These are phyloP conservation scores for Empis stercorea DNA, from an alignment of 2,888 invertebrate species.

Conservation along the genomic window DNA sequence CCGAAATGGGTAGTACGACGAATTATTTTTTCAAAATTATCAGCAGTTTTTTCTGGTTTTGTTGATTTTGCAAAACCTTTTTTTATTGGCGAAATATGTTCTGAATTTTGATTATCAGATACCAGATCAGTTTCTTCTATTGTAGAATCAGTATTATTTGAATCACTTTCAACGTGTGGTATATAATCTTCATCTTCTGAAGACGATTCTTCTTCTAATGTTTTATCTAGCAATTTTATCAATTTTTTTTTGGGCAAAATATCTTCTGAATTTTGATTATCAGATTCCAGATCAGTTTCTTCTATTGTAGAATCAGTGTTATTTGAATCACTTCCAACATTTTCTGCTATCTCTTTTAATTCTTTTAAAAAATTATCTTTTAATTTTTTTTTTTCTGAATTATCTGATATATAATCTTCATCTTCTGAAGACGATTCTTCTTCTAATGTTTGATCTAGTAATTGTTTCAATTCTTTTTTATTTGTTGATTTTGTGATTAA, in stretches of 20 bases:
- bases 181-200: too few relatives aligned
- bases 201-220: too few relatives aligned
- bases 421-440: neutral
- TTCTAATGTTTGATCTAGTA: neutral
- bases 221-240: too few relatives aligned
- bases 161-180: slow-evolving; percentile 7
- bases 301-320: too few relatives aligned
- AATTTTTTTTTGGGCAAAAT: slow-evolving; percentile 4
- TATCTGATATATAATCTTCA: neutral
- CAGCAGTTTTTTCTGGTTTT: neutral
- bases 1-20: slow-evolving; percentile 26
- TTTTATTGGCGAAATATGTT: slow-evolving; percentile 6
- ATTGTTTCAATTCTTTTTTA: neutral
- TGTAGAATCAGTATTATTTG: neutral
- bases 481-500: slow-evolving; percentile 5
- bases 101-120: slow-evolving; percentile 4
- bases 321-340: slow-evolving; percentile 7
- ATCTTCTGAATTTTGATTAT: slow-evolving; percentile 6
- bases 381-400: neutral
- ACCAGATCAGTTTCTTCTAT: neutral
- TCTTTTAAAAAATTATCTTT: neutral
- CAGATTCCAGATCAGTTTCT: neutral
- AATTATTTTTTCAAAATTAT: slow-evolving; percentile 18
- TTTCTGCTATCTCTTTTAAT: neutral
- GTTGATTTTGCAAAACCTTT: neutral